phyloP scores from a whole-genome alignment of 2,797 vertebrate species.

The Rhinichthys osculus region DNA sequence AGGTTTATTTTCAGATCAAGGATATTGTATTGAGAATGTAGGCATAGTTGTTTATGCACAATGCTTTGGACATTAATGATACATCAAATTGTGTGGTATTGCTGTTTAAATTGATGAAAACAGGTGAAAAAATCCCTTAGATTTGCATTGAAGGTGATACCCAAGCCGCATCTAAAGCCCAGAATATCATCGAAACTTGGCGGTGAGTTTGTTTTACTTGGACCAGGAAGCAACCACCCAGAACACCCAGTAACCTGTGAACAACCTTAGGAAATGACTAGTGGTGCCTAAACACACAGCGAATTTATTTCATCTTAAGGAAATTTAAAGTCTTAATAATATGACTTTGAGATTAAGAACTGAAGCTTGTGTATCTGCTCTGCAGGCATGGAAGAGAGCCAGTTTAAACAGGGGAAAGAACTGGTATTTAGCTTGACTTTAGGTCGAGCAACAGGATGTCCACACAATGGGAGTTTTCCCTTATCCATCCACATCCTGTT shows the following conservation, averaged over 20 bases:
- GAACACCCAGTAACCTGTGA: background rate
- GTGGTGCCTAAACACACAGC: background rate
- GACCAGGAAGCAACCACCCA: background rate
- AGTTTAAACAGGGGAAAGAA: background rate
- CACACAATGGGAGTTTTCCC: constrained; percentile 55
- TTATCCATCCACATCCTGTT: constrained; percentile 52
- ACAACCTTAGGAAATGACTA: background rate
- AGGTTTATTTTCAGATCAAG: constrained; percentile 5
- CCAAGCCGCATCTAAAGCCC: background rate
- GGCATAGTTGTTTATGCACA: background rate
- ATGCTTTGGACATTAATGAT: background rate
- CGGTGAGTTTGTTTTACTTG: background rate
- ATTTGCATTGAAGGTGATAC: background rate
- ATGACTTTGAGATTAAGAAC: background rate
- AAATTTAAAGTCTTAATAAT: constrained; percentile 14
- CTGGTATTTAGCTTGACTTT: constrained; percentile 17
- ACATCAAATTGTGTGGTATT: background rate
- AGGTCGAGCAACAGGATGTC: constrained; percentile 54
- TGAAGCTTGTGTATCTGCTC: background rate
- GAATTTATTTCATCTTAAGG: background rate
- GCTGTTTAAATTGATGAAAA: background rate
- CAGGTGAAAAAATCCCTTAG: background rate
- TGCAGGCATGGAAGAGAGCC: background rate
- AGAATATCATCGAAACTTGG: background rate
- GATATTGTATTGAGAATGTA: background rate